Conservation (phyloP, 2,797 vertebrate species). For the Pelobates cultripes region DNA sequence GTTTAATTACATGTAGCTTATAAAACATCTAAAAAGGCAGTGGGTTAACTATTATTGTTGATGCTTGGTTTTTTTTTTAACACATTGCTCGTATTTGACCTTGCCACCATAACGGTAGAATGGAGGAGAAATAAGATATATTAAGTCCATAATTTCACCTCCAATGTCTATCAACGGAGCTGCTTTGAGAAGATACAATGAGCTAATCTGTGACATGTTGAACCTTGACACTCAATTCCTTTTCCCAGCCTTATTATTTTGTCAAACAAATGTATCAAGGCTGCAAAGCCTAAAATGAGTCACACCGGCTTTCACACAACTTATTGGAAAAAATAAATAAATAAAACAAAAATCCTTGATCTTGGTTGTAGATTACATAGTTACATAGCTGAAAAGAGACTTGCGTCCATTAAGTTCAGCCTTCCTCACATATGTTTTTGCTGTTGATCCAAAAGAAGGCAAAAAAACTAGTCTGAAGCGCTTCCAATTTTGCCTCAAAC, state of each 20-base stretch:
- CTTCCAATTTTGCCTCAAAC: no score
- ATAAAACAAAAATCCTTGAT: not conserved
- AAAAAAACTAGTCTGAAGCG: no score
- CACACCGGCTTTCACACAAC: not conserved
- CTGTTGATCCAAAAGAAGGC: no score
- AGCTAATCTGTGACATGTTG: constrained; percentile 30
- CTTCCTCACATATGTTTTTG: no score
- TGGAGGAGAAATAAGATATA: constrained; percentile 16
- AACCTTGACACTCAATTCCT: constrained; percentile 19
- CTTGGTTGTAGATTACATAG: no score
- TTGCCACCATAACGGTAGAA: not conserved
- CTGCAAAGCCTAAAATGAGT: constrained; percentile 5
- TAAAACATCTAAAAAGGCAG: no score
- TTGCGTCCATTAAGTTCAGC: no score
- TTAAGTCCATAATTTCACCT: constrained; percentile 15
- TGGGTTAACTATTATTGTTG: no score
- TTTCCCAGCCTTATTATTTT: constrained; percentile 22
- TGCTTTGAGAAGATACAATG: constrained; percentile 28
- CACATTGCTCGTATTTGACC: not conserved
- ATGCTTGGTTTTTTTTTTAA: not conserved
- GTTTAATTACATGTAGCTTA: no score
- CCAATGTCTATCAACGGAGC: constrained; percentile 25
- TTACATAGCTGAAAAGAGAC: no score
- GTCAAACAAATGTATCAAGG: constrained; percentile 20
- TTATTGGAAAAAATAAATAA: not conserved